phyloP scores from a whole-genome alignment of 2,113 vertebrate species.

The Toxotes jaculatrix region DNA sequence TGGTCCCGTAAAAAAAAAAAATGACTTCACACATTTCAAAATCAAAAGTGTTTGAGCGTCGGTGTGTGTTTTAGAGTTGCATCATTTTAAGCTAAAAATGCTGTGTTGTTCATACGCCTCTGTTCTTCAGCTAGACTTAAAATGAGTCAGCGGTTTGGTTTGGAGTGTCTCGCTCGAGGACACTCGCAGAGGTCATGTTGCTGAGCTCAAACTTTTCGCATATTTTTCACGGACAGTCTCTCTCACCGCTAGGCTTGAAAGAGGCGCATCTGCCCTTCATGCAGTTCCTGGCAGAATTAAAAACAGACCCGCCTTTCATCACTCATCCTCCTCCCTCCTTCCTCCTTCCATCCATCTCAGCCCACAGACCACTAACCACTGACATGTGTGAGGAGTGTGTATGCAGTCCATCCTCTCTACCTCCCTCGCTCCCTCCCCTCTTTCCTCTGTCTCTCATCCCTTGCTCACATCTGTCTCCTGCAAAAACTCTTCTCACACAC shows the following conservation, averaged over 20 bases:
- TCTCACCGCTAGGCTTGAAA: constrained; percentile 25
- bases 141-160: constrained; percentile 20
- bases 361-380: constrained; percentile 81
- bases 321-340: constrained; percentile 47
- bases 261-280: constrained; percentile 51
- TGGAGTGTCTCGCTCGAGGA: not conserved
- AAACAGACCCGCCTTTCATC: constrained; percentile 79
- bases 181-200: constrained; percentile 9
- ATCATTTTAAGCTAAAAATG: not conserved
- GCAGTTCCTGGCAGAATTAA: constrained; percentile 77
- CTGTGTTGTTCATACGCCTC: not conserved
- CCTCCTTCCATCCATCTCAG: constrained; percentile 61
- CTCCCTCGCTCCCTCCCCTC: constrained; percentile 10
- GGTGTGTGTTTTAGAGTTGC: not conserved
- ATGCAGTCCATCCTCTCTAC: constrained; percentile 50
- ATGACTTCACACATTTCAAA: not conserved
- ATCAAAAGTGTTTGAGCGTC: not conserved
- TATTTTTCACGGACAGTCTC: constrained; percentile 25
- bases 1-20: not conserved
- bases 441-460: constrained; percentile 46
- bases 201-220: constrained; percentile 15
- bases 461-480: constrained; percentile 49
- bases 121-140: constrained; percentile 7
- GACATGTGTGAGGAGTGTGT: constrained; percentile 82
- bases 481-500: constrained; percentile 27